phyloP scores from a whole-genome alignment of 2,113 vertebrate species.

The Reinhardtius hippoglossoides region DNA sequence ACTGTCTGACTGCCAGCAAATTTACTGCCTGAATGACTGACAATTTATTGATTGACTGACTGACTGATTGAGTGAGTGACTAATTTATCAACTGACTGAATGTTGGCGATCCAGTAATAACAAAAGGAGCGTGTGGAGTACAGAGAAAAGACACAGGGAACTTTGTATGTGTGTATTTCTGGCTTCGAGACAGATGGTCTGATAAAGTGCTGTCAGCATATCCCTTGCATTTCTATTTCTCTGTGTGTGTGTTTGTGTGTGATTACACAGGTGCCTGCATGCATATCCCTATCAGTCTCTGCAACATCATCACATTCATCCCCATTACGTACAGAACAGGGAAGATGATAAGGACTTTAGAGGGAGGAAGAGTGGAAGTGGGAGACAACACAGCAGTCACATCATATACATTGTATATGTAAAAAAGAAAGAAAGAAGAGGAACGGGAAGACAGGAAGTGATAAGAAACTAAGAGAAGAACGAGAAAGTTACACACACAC shows the following conservation, averaged over 20 bases:
- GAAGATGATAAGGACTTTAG: background rate
- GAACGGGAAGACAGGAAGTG: background rate
- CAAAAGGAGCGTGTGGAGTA: background rate
- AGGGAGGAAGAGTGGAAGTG: background rate
- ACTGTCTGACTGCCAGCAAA: conserved; percentile 50
- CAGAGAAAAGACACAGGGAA: background rate
- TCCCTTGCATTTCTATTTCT: background rate
- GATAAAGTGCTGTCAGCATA: conserved; percentile 45
- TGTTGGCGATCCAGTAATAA: conserved; percentile 34
- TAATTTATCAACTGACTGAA: conserved; percentile 52
- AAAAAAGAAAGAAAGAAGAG: background rate
- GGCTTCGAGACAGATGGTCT: conserved; percentile 33
- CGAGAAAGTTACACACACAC: background rate
- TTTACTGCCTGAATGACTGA: conserved; percentile 56
- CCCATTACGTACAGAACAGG: too few relatives aligned
- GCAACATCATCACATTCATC: conserved; percentile 31
- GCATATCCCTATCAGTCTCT: conserved; percentile 19
- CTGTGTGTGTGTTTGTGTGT: background rate
- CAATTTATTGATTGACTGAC: conserved; percentile 54
- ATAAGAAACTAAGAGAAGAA: background rate
- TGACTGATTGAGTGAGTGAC: conserved; percentile 48
- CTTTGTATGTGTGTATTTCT: conserved; percentile 19
- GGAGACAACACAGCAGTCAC: background rate
- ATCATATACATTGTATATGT: background rate
- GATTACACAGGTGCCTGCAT: conserved; percentile 11